These are phyloP conservation scores for Osmoderma eremita DNA, from an alignment of 2,888 invertebrate genomes.

Conservation along the genomic window DNA sequence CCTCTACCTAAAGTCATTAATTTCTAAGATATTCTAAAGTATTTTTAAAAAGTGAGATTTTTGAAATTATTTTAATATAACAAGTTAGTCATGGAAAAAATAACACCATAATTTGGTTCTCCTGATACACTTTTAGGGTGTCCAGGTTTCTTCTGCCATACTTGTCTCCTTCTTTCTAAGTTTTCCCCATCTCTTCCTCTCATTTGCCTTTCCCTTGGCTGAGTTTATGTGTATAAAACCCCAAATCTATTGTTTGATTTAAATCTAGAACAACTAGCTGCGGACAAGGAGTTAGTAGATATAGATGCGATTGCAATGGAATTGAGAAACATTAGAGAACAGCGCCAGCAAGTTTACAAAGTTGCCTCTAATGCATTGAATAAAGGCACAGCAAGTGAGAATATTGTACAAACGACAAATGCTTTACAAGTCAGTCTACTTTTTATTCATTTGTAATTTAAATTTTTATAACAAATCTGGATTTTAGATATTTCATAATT, in stretches of 20 bases:
- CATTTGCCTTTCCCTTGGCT: too few relatives aligned
- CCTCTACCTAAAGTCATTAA: too few relatives aligned
- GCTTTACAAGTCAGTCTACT: constrained; percentile 69
- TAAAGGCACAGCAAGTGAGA: constrained; percentile 81
- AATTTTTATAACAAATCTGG: not conserved
- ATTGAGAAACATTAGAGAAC: constrained; percentile 74
- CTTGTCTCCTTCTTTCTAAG: too few relatives aligned
- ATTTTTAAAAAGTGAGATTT: too few relatives aligned
- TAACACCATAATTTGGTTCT: too few relatives aligned
- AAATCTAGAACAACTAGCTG: constrained; percentile 76
- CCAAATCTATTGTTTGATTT: not conserved
- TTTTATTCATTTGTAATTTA: not conserved
- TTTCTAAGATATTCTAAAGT: too few relatives aligned
- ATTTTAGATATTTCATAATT: constrained; percentile 61
- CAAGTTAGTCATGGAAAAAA: too few relatives aligned
- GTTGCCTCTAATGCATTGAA: constrained; percentile 83
- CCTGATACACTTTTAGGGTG: too few relatives aligned
- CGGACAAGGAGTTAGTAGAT: constrained; percentile 83
- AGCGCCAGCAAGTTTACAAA: constrained; percentile 79
- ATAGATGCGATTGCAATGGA: constrained; percentile 85
- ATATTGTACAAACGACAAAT: constrained; percentile 72
- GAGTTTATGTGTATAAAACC: not conserved
- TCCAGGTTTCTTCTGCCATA: too few relatives aligned
- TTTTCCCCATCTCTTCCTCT: too few relatives aligned
- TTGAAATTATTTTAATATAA: too few relatives aligned